A percentile compares a stretch with the other conserved stretches of the same genome.
These are phyloP conservation scores for Vulpes lagopus DNA, from an alignment of 2,113 vertebrate genomes.

Conservation along the genomic window DNA sequence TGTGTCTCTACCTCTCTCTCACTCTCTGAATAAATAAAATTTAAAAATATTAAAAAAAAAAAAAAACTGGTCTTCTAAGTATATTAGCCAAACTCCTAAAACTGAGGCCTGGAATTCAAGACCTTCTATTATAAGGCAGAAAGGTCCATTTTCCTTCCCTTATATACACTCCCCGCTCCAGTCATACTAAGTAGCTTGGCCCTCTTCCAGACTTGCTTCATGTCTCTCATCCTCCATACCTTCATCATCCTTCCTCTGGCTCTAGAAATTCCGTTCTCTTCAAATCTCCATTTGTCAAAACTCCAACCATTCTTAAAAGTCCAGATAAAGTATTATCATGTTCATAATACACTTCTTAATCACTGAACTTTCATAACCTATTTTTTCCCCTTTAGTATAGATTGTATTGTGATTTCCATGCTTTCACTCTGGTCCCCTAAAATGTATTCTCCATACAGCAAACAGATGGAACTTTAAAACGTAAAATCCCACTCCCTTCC, in stretches of 20 bases:
- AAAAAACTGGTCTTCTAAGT: not conserved
- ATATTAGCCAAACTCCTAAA: not conserved
- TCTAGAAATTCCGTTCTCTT: conserved; percentile 16
- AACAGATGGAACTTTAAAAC: not conserved
- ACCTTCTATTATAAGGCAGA: not conserved
- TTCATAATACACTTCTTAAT: not conserved
- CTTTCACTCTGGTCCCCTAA: not conserved
- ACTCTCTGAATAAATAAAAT: too few relatives aligned
- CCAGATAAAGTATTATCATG: not conserved
- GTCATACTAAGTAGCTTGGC: not conserved
- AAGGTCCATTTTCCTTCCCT: not conserved
- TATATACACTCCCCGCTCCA: not conserved
- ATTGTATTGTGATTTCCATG: not conserved
- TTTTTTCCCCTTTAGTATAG: not conserved
- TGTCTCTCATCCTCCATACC: not conserved
- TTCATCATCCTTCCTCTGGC: not conserved
- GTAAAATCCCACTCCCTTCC: not conserved
- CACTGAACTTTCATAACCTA: not conserved
- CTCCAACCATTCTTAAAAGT: not conserved
- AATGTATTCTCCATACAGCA: not conserved
- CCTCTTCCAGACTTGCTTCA: not conserved
- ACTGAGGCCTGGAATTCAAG: not conserved
- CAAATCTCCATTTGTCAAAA: conserved; percentile 29
- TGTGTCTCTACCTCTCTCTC: too few relatives aligned
- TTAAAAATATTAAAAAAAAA: too few relatives aligned